Evolutionary conservation across 2,113 vertebrate genomes (phyloP), one percentile per base, ranked within the genome.

Genomic region (Onychostruthus taczanowskii): DNA sequence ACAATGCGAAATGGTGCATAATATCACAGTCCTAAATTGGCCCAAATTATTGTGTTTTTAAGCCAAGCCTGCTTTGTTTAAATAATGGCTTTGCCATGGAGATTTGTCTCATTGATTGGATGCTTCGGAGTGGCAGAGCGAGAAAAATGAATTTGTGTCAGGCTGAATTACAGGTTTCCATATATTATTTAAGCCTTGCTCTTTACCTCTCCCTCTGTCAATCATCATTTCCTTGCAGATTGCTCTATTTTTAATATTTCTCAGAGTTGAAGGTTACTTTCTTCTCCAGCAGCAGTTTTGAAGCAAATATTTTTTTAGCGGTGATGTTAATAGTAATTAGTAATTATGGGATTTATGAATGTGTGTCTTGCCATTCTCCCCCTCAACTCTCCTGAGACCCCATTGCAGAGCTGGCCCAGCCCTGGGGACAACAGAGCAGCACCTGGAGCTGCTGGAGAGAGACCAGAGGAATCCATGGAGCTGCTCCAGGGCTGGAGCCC

Each of bases 81-180:
- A 95, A 78, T 95, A 97, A 93, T 96, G 89, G 76, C 85, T 96
- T 94, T 89, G 85, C 83, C 75, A 44, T 46, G 6, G 94, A 83
- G 75, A 81, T 91, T 74, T 72, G n/a, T 88, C 89, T 93, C 89
- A 92, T 90, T 95, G 94, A 96, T 96, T 97, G 95, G 94, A 79
- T 96, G 89, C 91, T 70, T 93, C 76, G 27, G 56, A 63, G 83
- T 90, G 89, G 80, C 94, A 77, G 50, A 83, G 90, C 23, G 77
- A 79, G 91, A 94, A 76, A 97, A 97, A 96, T 76, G 97, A 96
- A 90, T 91, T 93, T 69, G 50, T 89, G 76, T 97, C 97, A 89
- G 81, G 83, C 94, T 96, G 93, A 97, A 95, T 97, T 97, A 63
- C 66, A 64, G 81, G 77, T 95, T 93, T 97, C 86, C 64, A 80